phyloP scores from a whole-genome alignment of 2,113 vertebrate species.

The Chascanopsetta lugubris region DNA sequence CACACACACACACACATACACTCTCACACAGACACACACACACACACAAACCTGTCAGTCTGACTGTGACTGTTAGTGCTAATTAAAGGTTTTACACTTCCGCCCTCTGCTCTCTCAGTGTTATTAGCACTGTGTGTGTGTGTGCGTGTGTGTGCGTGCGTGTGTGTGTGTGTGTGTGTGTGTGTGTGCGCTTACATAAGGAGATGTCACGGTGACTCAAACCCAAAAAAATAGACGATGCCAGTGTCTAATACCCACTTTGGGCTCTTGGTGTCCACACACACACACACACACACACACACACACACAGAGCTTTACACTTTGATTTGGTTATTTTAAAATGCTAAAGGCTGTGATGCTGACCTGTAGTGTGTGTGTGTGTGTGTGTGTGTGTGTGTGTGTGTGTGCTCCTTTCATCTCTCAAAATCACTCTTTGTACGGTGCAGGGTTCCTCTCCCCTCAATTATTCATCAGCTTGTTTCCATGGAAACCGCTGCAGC shows the following conservation, averaged over 20 bases:
- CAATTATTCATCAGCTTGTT: constrained; percentile 77
- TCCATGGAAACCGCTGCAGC: constrained; percentile 70
- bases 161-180: constrained; percentile 29
- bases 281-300: constrained; percentile 18
- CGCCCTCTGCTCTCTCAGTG: constrained; percentile 30
- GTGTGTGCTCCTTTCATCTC: constrained; percentile 54
- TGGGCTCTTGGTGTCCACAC: constrained; percentile 14
- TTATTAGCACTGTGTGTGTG: constrained; percentile 42
- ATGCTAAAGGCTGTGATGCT: constrained; percentile 29
- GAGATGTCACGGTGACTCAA: constrained; percentile 55
- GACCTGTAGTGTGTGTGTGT: constrained; percentile 30
- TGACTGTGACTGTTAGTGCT: constrained; percentile 49
- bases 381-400: constrained; percentile 10
- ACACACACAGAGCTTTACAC: too few relatives aligned
- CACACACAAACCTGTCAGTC: constrained; percentile 21
- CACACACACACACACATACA: constrained; percentile 43
- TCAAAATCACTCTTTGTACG: constrained; percentile 64
- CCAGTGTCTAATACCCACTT: too few relatives aligned
- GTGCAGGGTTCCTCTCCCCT: constrained; percentile 56
- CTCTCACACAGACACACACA: constrained; percentile 40
- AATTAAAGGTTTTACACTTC: constrained; percentile 70
- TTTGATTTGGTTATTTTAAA: constrained; percentile 47
- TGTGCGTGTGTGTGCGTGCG: constrained; percentile 23
- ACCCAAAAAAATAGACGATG: constrained; percentile 36
- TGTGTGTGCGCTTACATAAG: constrained; percentile 32